A percentile compares a stretch with the other conserved stretches of the same genome.
Conservation (phyloP, 2,797 vertebrate genomes). For the Ispidina picta region DNA sequence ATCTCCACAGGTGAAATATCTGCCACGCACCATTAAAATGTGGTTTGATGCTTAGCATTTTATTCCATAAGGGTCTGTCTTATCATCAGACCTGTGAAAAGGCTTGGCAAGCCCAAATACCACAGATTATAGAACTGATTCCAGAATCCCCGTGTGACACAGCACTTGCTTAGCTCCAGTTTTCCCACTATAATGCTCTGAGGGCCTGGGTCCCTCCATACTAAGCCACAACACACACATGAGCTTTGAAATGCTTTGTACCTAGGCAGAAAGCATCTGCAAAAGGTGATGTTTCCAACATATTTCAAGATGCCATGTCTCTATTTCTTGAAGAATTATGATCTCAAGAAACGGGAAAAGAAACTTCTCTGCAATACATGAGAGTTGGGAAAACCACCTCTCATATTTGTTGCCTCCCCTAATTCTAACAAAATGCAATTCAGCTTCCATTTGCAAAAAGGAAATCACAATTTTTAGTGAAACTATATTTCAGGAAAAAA, state of each 20-base stretch:
- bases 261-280: neutral
- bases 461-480: neutral
- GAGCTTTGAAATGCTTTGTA: neutral
- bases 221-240: accelerated
- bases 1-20: neutral
- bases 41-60: neutral
- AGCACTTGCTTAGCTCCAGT: neutral
- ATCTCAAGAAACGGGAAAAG: neutral
- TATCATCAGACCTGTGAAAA: neutral
- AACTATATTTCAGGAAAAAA: neutral
- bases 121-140: neutral
- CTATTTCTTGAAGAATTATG: neutral
- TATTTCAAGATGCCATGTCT: neutral
- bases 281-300: neutral
- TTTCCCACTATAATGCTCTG: neutral
- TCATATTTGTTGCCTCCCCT: neutral
- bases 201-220: neutral
- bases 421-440: neutral
- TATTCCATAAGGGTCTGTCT: neutral
- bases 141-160: neutral
- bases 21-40: neutral
- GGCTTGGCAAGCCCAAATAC: neutral
- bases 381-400: neutral
- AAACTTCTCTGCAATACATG: neutral
- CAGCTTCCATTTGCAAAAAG: neutral